These are phyloP conservation scores for Cygnus buccinator DNA, from an alignment of 2,113 vertebrate genomes.

Conservation along the genomic window DNA sequence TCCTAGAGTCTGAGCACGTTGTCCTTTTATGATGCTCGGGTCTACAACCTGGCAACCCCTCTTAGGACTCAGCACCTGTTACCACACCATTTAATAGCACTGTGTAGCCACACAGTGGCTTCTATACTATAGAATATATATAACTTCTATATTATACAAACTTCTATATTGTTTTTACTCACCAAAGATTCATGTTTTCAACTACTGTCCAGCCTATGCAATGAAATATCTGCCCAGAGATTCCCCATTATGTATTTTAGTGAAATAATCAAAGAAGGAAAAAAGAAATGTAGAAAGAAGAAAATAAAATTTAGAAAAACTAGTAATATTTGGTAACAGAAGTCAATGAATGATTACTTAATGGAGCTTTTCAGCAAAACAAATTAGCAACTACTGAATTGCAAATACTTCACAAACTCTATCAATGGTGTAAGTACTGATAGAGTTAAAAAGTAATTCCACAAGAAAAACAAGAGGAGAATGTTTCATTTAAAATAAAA, in stretches of 20 bases:
- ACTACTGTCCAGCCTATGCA: not conserved
- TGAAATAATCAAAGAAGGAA: not conserved
- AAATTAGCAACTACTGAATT: not conserved
- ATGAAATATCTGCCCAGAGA: not conserved
- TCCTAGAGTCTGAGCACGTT: not conserved
- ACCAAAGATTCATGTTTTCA: not conserved
- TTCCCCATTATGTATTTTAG: not conserved
- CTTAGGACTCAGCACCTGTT: not conserved
- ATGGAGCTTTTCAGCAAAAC: not conserved
- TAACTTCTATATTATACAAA: not conserved
- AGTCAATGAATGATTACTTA: not conserved
- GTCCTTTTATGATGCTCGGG: not conserved
- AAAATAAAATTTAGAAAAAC: not conserved
- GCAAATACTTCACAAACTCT: not conserved
- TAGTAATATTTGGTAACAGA: not conserved
- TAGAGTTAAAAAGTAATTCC: not conserved
- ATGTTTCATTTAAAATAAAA: not conserved
- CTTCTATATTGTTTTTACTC: not conserved
- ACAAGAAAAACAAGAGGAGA: not conserved
- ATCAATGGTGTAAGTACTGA: not conserved
- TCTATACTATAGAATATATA: no score
- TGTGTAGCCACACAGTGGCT: not conserved
- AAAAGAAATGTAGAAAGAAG: not conserved
- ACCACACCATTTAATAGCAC: not conserved
- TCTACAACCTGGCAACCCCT: not conserved